A percentile compares a stretch with the other conserved stretches of the same genome.
Evolutionary conservation across 2,797 vertebrate genomes (phyloP).

Genomic region (Anniella stebbinsi): DNA sequence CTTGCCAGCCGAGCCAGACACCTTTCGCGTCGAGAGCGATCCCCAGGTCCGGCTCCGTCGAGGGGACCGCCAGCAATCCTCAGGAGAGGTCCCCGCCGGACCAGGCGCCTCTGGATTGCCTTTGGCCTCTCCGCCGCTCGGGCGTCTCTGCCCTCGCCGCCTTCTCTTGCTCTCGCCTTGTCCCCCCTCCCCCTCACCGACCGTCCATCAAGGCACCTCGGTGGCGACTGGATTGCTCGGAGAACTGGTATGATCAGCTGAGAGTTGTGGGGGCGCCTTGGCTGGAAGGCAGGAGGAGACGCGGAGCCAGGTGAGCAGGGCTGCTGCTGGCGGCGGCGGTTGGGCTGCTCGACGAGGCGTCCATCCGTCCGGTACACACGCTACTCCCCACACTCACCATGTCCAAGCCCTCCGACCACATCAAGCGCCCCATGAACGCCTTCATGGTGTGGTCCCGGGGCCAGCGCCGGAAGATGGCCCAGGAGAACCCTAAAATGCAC

Average conservation of each 20-base stretch:
- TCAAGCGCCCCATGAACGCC: constrained; percentile 94
- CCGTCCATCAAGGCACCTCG: constrained; percentile 44
- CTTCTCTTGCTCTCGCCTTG: background rate
- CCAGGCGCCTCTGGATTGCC: background rate
- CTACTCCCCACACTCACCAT: constrained; percentile 76
- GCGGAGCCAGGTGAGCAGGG: constrained; percentile 42
- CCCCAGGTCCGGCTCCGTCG: background rate
- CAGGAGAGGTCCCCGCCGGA: background rate
- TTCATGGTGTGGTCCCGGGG: constrained; percentile 95
- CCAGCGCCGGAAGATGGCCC: constrained; percentile 97
- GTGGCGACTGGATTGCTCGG: constrained; percentile 61
- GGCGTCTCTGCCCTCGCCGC: background rate
- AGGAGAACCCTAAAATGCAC: constrained; percentile 99
- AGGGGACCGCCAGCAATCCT: background rate
- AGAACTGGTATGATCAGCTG: constrained; percentile 83
- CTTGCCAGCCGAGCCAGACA: constrained; percentile 86
- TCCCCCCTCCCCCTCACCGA: constrained; percentile 5
- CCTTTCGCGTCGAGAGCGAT: constrained; percentile 62
- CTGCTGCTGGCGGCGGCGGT: background rate
- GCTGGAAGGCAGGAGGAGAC: constrained; percentile 23
- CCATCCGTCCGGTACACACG: constrained; percentile 47
- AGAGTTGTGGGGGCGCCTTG: constrained; percentile 65
- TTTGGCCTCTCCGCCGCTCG: background rate
- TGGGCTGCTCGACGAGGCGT: constrained; percentile 22
- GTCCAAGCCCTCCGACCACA: constrained; percentile 98